A percentile compares a stretch with the other conserved stretches of the same genome.
Conservation (phyloP, 2,888 invertebrate genomes). For the Scrobipalpa costella region DNA sequence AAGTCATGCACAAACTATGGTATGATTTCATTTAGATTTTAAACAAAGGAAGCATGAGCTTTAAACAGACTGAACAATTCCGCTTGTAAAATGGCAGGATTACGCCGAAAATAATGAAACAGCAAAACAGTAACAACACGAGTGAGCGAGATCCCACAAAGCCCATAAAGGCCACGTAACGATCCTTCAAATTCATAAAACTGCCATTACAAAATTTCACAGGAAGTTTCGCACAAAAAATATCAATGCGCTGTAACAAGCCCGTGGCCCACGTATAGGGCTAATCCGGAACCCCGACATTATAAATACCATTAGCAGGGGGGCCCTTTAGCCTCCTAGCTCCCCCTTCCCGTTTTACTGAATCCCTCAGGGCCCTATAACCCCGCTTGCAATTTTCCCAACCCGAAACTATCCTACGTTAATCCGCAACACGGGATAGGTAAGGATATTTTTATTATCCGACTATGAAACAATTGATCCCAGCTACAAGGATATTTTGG, state of each 20-base stretch:
- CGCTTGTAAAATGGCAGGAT: not conserved
- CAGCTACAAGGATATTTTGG: constrained; percentile 42
- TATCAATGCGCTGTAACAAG: constrained; percentile 38
- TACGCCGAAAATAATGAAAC: not conserved
- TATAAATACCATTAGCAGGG: constrained; percentile 67
- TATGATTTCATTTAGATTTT: not conserved
- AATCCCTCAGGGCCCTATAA: constrained; percentile 25
- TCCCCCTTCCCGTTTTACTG: constrained; percentile 37
- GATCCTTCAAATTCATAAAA: constrained; percentile 27
- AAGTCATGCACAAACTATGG: too few species aligned
- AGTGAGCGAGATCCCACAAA: not conserved
- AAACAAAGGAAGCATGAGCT: not conserved
- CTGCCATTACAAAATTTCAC: constrained; percentile 25
- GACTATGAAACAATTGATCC: constrained; percentile 60
- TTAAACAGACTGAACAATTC: not conserved
- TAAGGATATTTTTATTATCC: constrained; percentile 62
- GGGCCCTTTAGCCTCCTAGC: constrained; percentile 37
- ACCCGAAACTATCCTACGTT: constrained; percentile 67
- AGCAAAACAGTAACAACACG: constrained; percentile 9
- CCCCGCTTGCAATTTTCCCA: constrained; percentile 58
- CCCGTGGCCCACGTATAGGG: constrained; percentile 45
- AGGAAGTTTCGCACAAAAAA: constrained; percentile 26
- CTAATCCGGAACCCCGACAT: constrained; percentile 60
- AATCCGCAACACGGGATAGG: constrained; percentile 59
- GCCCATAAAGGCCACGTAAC: constrained; percentile 14